These are phyloP conservation scores for Opisthograptis luteolata DNA, from an alignment of 2,888 invertebrate genomes.

Conservation along the genomic window DNA sequence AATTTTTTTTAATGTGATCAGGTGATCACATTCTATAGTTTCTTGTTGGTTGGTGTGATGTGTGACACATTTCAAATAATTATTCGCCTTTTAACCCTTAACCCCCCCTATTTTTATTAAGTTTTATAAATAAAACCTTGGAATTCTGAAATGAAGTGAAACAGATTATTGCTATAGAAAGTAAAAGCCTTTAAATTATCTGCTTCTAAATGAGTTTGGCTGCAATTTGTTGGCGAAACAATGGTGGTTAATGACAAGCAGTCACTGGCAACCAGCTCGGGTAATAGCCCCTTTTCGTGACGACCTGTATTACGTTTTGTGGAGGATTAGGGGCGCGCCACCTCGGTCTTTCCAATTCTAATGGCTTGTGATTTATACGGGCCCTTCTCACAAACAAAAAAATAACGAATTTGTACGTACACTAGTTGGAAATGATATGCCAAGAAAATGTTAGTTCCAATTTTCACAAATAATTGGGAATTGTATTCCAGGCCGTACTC, in stretches of 20 bases:
- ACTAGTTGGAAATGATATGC: conserved; percentile 13
- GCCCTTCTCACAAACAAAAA: conserved; percentile 32
- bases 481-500: conserved; percentile 20
- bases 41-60: no score
- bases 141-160: conserved; percentile 12
- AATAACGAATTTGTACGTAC: conserved; percentile 27
- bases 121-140: no score
- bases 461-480: conserved; percentile 33
- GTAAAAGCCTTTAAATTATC: conserved; percentile 17
- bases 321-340: conserved; percentile 57
- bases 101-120: no score
- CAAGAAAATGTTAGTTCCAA: conserved; percentile 34
- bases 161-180: conserved; percentile 16
- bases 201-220: conserved; percentile 42
- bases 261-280: conserved; percentile 49
- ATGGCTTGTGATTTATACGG: conserved; percentile 48
- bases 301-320: conserved; percentile 55
- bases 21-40: no score
- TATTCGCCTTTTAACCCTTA: no score
- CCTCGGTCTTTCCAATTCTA: conserved; percentile 48
- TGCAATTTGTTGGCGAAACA: conserved; percentile 58
- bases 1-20: no score
- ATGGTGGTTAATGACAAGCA: conserved; percentile 59
- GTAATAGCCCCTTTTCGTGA: conserved; percentile 67
- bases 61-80: no score